These are phyloP conservation scores for Melanotaenia boesemani DNA, from an alignment of 2,797 vertebrate genomes.

Conservation along the genomic window DNA sequence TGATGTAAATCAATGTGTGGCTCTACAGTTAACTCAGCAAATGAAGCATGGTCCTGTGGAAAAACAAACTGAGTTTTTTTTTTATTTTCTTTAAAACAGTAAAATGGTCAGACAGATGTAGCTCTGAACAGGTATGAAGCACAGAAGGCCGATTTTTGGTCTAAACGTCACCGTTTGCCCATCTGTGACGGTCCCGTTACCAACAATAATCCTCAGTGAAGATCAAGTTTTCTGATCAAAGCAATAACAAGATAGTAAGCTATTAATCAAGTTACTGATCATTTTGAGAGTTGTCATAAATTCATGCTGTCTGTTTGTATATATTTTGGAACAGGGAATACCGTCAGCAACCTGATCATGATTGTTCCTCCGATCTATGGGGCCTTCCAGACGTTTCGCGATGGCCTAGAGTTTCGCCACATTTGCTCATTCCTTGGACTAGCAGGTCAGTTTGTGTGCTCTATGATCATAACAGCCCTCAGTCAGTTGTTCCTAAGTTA, in stretches of 20 bases:
- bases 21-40: background rate
- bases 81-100: background rate
- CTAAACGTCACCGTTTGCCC: background rate
- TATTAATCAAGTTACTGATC: too few relatives aligned
- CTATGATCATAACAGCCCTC: background rate
- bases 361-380: conserved; percentile 96
- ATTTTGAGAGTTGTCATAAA: too few relatives aligned
- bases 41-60: background rate
- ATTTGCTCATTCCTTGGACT: conserved; percentile 93
- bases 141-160: background rate
- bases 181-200: background rate
- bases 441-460: conserved; percentile 84
- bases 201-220: background rate
- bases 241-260: background rate
- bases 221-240: background rate
- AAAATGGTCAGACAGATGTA: background rate
- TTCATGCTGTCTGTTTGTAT: background rate
- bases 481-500: background rate
- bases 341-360: conserved; percentile 99
- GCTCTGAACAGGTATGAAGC: background rate
- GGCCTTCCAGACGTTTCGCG: conserved; percentile 89
- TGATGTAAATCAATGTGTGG: background rate
- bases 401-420: conserved; percentile 95
- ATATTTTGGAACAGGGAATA: conserved; percentile 90
- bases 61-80: background rate